phyloP scores from a whole-genome alignment of 1,140 invertebrate species.

The Bombus haemorrhoidalis region DNA sequence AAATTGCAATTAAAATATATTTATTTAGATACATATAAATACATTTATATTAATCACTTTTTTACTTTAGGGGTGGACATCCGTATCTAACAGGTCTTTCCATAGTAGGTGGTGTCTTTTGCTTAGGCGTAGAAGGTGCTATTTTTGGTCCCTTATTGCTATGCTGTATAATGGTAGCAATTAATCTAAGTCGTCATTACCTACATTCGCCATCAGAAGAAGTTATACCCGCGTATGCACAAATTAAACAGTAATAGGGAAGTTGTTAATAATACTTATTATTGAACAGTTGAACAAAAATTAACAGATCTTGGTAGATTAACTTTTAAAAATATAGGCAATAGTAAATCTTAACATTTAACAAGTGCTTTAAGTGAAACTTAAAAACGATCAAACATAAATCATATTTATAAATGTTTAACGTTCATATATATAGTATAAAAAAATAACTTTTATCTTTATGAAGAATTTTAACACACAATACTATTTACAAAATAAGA shows the following conservation, averaged over 20 bases:
- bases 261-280: background rate
- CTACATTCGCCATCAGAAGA: slow-evolving; percentile 83
- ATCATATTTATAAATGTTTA: background rate
- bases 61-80: slow-evolving; percentile 91
- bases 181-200: slow-evolving; percentile 87
- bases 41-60: slow-evolving; percentile 2
- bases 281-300: background rate
- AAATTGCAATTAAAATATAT: slow-evolving; percentile 25
- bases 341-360: background rate
- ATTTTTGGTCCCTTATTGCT: slow-evolving; percentile 97
- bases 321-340: background rate
- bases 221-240: slow-evolving; percentile 69
- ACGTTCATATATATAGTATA: background rate
- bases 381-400: slow-evolving; percentile 1
- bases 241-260: slow-evolving; percentile 61
- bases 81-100: slow-evolving; percentile 99
- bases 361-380: background rate
- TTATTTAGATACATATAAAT: background rate
- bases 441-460: background rate
- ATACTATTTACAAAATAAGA: background rate
- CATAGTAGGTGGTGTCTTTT: slow-evolving; percentile 99
- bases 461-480: background rate
- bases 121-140: slow-evolving; percentile 97
- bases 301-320: background rate
- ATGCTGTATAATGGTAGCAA: slow-evolving; percentile 91